A percentile compares a stretch with the other conserved stretches of the same genome.
These are phyloP conservation scores for Callocephalon fimbriatum DNA, from an alignment of 2,113 vertebrate species.

Conservation along the genomic window DNA sequence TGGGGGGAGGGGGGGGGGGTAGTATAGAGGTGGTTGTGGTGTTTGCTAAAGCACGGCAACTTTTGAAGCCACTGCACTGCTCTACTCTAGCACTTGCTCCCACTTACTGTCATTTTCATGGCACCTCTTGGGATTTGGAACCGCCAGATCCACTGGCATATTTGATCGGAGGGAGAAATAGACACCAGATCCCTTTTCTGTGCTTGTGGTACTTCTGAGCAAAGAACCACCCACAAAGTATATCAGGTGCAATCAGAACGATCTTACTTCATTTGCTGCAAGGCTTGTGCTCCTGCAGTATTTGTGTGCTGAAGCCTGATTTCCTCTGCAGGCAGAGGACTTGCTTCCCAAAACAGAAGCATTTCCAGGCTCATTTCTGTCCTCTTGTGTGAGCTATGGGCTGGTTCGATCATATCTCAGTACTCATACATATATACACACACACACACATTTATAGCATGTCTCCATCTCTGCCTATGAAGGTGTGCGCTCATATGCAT, in stretches of 20 bases:
- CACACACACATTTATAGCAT: background rate
- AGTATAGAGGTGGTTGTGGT: no score
- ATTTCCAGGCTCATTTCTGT: background rate
- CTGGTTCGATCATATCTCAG: background rate
- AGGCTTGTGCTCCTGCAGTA: background rate
- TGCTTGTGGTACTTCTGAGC: background rate
- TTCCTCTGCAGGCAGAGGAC: background rate
- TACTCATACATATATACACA: background rate
- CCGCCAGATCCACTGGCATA: background rate
- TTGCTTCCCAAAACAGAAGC: background rate
- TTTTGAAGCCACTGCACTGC: background rate
- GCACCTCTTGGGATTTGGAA: background rate
- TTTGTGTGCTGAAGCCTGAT: background rate
- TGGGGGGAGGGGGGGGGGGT: no score
- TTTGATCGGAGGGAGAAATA: background rate
- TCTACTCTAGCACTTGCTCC: background rate
- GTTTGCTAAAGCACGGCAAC: no score
- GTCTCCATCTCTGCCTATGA: background rate
- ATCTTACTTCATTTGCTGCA: background rate
- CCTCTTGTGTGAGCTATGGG: background rate
- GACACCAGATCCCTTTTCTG: background rate
- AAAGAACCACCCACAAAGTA: fast-evolving
- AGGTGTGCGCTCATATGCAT: background rate
- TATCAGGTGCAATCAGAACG: fast-evolving
- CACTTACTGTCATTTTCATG: fast-evolving